Evolutionary conservation across 2,888 invertebrate genomes (phyloP).

Genomic region (Acholoe squamosa): DNA sequence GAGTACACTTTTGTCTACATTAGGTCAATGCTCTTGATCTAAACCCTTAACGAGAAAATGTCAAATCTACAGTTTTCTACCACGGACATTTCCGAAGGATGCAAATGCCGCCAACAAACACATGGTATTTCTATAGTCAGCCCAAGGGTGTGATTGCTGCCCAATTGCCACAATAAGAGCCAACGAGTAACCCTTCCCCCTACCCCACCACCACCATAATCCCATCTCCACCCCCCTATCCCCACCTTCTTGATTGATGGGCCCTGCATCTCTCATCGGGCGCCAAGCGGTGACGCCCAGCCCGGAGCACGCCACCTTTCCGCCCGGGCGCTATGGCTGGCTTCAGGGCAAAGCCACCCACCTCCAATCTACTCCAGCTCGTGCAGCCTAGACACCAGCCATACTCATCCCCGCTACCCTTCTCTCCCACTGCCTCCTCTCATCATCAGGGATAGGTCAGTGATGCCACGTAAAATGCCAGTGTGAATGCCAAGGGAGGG

Average conservation of each 20-base stretch:
- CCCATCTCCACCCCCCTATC: neutral
- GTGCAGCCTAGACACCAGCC: neutral
- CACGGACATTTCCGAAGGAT: too few relatives aligned
- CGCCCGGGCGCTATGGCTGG: neutral
- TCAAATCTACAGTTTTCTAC: too few relatives aligned
- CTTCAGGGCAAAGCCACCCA: neutral
- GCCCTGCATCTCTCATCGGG: neutral
- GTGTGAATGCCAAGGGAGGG: neutral
- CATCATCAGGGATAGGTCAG: constrained; percentile 19
- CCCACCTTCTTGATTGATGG: too few relatives aligned
- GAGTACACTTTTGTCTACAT: too few relatives aligned
- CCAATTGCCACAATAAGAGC: neutral
- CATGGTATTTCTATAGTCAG: neutral
- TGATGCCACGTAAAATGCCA: constrained; percentile 27
- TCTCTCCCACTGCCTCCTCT: neutral
- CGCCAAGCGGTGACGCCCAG: neutral
- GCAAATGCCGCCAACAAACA: neutral
- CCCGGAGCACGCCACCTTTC: neutral
- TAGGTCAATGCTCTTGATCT: too few relatives aligned
- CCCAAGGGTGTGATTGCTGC: constrained; percentile 11
- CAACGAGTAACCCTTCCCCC: neutral
- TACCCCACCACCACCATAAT: neutral
- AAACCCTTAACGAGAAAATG: too few relatives aligned
- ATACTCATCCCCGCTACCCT: neutral
- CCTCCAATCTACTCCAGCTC: neutral